Evolutionary conservation across 2,113 vertebrate genomes (phyloP).

Genomic region (Callopanchax toddi): DNA sequence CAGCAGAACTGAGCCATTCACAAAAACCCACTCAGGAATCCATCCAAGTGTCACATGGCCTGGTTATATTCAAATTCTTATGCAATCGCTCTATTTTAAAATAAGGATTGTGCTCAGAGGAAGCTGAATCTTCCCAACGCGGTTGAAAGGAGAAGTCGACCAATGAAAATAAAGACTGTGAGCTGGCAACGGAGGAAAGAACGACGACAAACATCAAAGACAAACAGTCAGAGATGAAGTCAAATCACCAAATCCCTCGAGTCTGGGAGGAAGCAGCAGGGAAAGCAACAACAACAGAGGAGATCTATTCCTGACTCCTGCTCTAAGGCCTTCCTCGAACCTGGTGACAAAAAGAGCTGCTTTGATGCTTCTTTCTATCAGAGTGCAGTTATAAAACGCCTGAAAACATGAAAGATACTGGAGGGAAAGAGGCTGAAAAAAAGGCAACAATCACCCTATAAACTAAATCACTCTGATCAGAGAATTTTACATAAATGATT

Average conservation of each 20-base stretch:
- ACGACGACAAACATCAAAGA: not conserved
- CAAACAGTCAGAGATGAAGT: constrained; percentile 27
- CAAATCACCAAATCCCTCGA: constrained; percentile 6
- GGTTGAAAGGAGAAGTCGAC: not conserved
- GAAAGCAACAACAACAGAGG: constrained; percentile 13
- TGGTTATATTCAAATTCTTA: not conserved
- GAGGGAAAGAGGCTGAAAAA: too few relatives aligned
- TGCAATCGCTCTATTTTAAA: not conserved
- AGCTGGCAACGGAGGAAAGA: not conserved
- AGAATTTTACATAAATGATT: not conserved
- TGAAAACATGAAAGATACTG: constrained; percentile 29
- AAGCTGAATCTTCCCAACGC: constrained; percentile 1
- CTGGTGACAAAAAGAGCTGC: constrained; percentile 55
- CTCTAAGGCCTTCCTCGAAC: constrained; percentile 38
- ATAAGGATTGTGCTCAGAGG: not conserved
- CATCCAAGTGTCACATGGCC: constrained; percentile 8
- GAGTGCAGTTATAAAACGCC: constrained; percentile 61
- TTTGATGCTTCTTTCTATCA: constrained; percentile 60
- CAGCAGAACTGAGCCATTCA: constrained; percentile 53
- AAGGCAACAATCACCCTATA: too few relatives aligned
- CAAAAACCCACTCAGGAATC: constrained; percentile 34
- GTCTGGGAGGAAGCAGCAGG: constrained; percentile 19
- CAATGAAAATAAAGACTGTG: not conserved
- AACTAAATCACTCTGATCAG: not conserved
- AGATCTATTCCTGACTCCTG: constrained; percentile 61